Evolutionary conservation across 2,113 vertebrate genomes (phyloP).

Genomic region (Antennarius striatus): DNA sequence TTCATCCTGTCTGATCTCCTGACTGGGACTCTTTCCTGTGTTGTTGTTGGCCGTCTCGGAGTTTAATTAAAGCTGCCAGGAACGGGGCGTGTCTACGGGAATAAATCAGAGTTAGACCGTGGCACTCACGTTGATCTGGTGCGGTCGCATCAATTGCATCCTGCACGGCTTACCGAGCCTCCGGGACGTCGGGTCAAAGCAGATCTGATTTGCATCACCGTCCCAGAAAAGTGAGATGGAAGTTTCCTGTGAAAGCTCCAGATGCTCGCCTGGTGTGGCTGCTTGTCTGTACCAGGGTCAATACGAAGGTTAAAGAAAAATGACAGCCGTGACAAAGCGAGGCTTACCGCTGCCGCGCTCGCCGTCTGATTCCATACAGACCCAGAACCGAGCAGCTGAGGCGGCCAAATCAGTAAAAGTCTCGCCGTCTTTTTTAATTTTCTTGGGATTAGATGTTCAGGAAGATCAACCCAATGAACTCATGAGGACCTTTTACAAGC

Average conservation of each 20-base stretch:
- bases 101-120: conserved; percentile 53
- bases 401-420: too few relatives aligned
- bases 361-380: conserved; percentile 23
- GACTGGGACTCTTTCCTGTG: conserved; percentile 16
- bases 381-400: background rate
- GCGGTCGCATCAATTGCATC: conserved; percentile 61
- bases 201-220: conserved; percentile 69
- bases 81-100: conserved; percentile 40
- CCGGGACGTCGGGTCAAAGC: conserved; percentile 60
- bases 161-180: conserved; percentile 39
- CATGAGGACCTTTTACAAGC: too few relatives aligned
- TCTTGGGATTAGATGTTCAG: too few relatives aligned
- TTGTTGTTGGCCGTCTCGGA: conserved; percentile 39
- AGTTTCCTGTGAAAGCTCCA: conserved; percentile 29
- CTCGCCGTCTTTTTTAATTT: too few relatives aligned
- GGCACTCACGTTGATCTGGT: conserved; percentile 51
- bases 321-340: conserved; percentile 32
- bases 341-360: conserved; percentile 1
- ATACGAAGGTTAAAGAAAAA: conserved; percentile 29
- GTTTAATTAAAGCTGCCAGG: conserved; percentile 69
- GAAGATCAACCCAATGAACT: too few relatives aligned
- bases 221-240: conserved; percentile 46
- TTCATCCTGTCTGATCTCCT: conserved; percentile 19
- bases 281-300: conserved; percentile 44
- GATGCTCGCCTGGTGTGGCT: conserved; percentile 8